Percentiles rank a stretch among this genome's conserved stretches.
Conservation (phyloP, 2,113 vertebrate genomes). For the Phycodurus eques region DNA sequence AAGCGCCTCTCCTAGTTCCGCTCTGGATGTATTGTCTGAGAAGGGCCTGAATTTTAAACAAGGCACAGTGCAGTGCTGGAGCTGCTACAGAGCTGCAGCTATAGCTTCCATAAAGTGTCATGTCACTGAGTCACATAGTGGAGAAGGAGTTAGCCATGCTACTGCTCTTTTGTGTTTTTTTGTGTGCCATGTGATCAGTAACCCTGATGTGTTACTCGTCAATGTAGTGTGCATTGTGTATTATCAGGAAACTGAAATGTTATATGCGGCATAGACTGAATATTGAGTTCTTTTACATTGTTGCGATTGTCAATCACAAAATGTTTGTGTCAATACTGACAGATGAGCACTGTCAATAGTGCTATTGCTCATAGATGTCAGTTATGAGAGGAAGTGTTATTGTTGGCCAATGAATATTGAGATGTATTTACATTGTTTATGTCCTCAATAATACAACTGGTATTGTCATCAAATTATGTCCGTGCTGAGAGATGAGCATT, state of each 20-base stretch:
- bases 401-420: too few species aligned
- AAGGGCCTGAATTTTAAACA: constrained; percentile 63
- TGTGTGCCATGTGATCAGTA: background rate
- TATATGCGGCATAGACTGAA: too few species aligned
- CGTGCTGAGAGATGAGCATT: background rate
- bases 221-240: background rate
- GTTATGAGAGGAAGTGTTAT: too few species aligned
- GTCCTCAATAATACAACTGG: too few species aligned
- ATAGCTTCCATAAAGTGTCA: background rate
- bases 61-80: constrained; percentile 7
- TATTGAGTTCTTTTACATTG: too few species aligned
- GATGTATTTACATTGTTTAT: too few species aligned
- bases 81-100: background rate
- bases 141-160: background rate
- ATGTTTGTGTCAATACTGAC: too few species aligned
- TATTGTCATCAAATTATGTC: background rate
- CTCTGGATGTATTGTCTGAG: constrained; percentile 27
- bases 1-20: constrained; percentile 29
- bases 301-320: too few species aligned
- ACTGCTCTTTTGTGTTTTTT: background rate
- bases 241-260: background rate
- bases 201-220: background rate
- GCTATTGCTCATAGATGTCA: too few species aligned
- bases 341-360: too few species aligned
- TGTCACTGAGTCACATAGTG: background rate